Base-by-base conservation (phyloP, 1,140 invertebrate species). In the Saccostrea glomerata region DNA sequence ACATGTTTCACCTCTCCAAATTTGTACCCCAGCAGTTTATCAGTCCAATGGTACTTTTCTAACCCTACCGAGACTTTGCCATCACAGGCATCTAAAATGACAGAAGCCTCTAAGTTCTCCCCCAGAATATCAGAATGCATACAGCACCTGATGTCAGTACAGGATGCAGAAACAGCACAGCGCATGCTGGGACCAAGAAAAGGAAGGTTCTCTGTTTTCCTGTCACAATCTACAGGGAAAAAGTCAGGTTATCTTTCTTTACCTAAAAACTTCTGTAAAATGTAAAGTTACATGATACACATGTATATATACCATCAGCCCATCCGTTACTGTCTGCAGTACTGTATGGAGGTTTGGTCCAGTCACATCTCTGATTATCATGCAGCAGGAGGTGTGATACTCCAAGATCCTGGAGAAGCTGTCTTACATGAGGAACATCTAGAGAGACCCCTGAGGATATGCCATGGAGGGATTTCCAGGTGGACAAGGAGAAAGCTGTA, bases 71-170 rank as follows among this genome's bases (percentile, higher is more conserved):
- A 85, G 20, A 90, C 30, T 13, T 55, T 55, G 73, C 36, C 87
- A 58, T 89, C 85, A 36, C 90, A 90, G 25, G 83, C 23, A 55
- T 90, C 87, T 15, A 90, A 4, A 17, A 85, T 17, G n/a, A 89
- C 1, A 30, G 87, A 87, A 15, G 87, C 86, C 36, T 90, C 77
- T 36, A 90, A 82, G 20, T 85, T 85, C 17, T 84, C 55, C 7
- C 86, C 25, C 11, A 89, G 40, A 6, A 77, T 77, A 17, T 60
- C 70, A 66, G 86, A 87, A 5, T 89, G 85, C 6, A 87, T 23
- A 90, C 90, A 90, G 56, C 87, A 89, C 0, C 36, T 54, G 9
- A 90, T 77, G 9, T 86, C 90, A 13, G 86, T 90, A 85, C 90
- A 90, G 5, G 86, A 77, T 5, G 23, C 15, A 4, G 70, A 77